Evolutionary conservation across 2,888 invertebrate species (phyloP).

Genomic region (Tryphoninae sp.): DNA sequence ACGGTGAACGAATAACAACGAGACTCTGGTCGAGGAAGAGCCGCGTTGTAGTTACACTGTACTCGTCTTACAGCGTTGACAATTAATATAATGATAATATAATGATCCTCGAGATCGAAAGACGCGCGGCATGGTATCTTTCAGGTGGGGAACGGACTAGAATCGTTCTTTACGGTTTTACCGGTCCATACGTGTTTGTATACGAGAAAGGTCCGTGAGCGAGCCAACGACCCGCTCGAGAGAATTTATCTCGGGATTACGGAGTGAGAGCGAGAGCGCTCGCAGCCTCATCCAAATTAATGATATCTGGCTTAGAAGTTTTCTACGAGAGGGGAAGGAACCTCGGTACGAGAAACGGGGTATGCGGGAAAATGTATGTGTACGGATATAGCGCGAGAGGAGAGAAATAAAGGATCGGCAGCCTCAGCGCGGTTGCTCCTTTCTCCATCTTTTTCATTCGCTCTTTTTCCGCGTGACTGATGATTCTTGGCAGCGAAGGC

Average conservation of each 20-base stretch:
- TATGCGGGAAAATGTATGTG: not conserved
- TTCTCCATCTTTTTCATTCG: constrained; percentile 49
- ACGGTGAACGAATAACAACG: constrained; percentile 11
- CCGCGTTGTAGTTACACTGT: too few species aligned
- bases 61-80: too few species aligned
- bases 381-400: constrained; percentile 11
- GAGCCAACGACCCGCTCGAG: constrained; percentile 30
- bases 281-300: constrained; percentile 61
- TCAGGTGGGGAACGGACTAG: not conserved
- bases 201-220: not conserved
- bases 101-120: too few species aligned
- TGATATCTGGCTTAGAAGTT: constrained; percentile 56
- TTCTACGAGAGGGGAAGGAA: constrained; percentile 27
- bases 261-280: constrained; percentile 24
- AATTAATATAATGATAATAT: too few species aligned
- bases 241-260: constrained; percentile 58
- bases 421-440: constrained; percentile 59
- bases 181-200: not conserved
- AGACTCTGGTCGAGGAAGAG: not conserved
- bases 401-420: constrained; percentile 48
- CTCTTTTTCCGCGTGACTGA: constrained; percentile 56
- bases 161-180: constrained; percentile 7
- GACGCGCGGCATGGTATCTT: not conserved
- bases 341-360: constrained; percentile 47
- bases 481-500: constrained; percentile 58